These are phyloP conservation scores for Tiliacea citrago DNA, from an alignment of 2,888 invertebrate genomes.

Conservation along the genomic window DNA sequence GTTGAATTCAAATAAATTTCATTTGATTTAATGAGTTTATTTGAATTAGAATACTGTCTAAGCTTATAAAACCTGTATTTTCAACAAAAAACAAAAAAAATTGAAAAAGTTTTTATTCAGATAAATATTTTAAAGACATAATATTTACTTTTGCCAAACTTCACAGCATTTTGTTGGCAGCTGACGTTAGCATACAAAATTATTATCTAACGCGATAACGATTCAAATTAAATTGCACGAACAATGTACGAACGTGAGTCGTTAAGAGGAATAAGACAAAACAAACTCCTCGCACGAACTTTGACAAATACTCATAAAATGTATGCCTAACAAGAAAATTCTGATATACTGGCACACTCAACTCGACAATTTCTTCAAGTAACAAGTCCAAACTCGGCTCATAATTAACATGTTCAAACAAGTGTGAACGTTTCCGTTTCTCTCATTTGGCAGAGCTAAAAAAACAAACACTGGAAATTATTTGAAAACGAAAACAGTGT, in stretches of 20 bases:
- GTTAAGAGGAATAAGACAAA: constrained; percentile 20
- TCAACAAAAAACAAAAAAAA: too few species aligned
- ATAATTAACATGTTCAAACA: constrained; percentile 68
- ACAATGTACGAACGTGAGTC: constrained; percentile 5
- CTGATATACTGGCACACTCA: constrained; percentile 44
- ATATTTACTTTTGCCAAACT: too few species aligned
- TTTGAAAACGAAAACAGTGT: constrained; percentile 53
- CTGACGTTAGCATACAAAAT: neutral
- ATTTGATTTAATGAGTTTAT: neutral
- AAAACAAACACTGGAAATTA: constrained; percentile 60
- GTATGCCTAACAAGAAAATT: constrained; percentile 42
- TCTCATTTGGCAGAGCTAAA: constrained; percentile 54
- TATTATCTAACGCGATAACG: neutral
- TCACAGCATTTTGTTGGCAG: too few species aligned
- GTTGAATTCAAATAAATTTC: neutral
- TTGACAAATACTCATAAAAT: constrained; percentile 39
- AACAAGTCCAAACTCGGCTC: constrained; percentile 54
- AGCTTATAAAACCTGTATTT: neutral
- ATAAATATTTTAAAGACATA: too few species aligned
- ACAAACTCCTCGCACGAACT: constrained; percentile 35
- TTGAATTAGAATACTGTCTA: neutral
- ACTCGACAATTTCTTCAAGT: constrained; percentile 57
- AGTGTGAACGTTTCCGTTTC: constrained; percentile 53
- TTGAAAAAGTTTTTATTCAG: too few species aligned
- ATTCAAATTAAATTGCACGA: neutral